A percentile compares a stretch with the other conserved stretches of the same genome.
Evolutionary conservation across 2,113 vertebrate genomes (phyloP).

Genomic region (Zapornia atra): DNA sequence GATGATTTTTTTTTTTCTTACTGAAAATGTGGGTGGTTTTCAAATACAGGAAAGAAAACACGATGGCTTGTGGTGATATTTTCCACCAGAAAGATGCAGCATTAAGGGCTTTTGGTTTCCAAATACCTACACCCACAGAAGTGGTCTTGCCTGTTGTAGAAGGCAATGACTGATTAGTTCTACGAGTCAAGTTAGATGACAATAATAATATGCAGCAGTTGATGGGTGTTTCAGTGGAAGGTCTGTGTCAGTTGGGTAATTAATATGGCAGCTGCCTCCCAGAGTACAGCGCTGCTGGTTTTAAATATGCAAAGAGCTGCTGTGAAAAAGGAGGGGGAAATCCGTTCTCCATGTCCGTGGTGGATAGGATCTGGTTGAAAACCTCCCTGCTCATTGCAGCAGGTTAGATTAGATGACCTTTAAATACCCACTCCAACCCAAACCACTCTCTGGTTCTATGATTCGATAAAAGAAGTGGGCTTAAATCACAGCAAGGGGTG

Average conservation of each 20-base stretch:
- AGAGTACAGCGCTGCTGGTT: neutral
- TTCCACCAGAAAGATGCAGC: constrained; percentile 72
- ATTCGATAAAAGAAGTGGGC: neutral
- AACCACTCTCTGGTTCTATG: neutral
- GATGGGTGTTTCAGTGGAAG: neutral
- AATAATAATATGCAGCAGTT: neutral
- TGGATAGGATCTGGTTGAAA: neutral
- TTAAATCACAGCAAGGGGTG: neutral
- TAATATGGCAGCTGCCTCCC: neutral
- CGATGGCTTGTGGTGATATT: constrained; percentile 63
- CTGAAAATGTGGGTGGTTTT: constrained; percentile 70
- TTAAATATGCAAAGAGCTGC: neutral
- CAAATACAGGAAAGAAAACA: constrained; percentile 74
- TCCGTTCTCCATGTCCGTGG: neutral
- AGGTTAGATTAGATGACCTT: neutral
- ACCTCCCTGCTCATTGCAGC: neutral
- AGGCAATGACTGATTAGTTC: neutral
- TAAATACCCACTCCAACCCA: neutral
- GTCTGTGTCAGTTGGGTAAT: constrained; percentile 22
- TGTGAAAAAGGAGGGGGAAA: neutral
- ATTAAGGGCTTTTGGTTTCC: constrained; percentile 70
- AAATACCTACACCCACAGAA: constrained; percentile 64
- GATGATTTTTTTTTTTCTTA: constrained; percentile 29
- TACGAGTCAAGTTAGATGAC: neutral
- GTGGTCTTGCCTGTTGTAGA: constrained; percentile 23